Evolutionary conservation across 2,888 invertebrate genomes (phyloP), one percentile per base, ranked within the genome.

Genomic region (Epsilonema sp.): DNA sequence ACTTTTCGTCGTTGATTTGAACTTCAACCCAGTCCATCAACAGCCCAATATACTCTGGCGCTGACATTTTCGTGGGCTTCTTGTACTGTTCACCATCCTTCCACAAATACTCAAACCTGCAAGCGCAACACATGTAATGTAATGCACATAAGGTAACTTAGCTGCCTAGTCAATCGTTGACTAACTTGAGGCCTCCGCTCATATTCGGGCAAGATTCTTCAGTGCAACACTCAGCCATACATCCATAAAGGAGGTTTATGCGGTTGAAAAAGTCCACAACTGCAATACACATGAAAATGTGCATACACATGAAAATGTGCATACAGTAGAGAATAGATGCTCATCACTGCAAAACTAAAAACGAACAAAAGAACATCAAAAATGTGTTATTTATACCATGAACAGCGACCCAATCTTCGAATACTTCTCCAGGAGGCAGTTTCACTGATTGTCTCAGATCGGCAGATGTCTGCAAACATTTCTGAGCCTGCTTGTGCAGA

Each of bases 231-330:
- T 83, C 82, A 5, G 58, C 67, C 63, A 64, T 78, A 1, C 84
- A 85, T 8, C 86, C 86, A 68, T 87, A 87, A 55, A 87, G 80
- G 41, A 87, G 70, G 69, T 87, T 87, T 55, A 87, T 84, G 59
- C 87, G 76, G 66, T 87, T 87, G 69, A 87, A 87, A 65, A 87
- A 87, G 64, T 87, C 86, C 26, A 87, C 86, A 56, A 86, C 84
- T 84, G 67, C 46, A 74, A 71, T 13, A 48, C 46, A 16, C 13
- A 31, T n/a, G n/a, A n/a, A n/a, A n/a, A n/a, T n/a, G n/a, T n/a
- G n/a, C n/a, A n/a, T n/a, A n/a, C n/a, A n/a, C n/a, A n/a, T n/a
- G n/a, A n/a, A n/a, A n/a, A n/a, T n/a, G n/a, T n/a, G n/a, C n/a
- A n/a, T n/a, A n/a, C n/a, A n/a, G n/a, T n/a, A n/a, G n/a, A n/a